Evolutionary conservation across 2,113 vertebrate species (phyloP).

Genomic region (Cichladusa arquata): DNA sequence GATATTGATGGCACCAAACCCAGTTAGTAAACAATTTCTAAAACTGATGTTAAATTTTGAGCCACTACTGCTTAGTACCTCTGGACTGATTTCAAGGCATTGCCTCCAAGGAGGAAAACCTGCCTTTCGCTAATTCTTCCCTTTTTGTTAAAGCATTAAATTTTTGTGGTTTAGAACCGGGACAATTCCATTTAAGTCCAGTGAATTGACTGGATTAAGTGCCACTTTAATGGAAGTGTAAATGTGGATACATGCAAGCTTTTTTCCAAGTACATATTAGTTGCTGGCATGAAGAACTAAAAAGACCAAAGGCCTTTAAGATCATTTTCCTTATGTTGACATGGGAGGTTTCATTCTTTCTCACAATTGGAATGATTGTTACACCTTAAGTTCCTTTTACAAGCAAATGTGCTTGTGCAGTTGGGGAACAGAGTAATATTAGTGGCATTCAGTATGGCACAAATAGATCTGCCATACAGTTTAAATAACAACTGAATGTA

Average conservation of each 20-base stretch:
- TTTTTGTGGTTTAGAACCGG: neutral
- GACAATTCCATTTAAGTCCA: neutral
- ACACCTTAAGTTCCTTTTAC: neutral
- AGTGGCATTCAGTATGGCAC: neutral
- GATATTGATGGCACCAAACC: neutral
- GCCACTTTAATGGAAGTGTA: neutral
- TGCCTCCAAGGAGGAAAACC: neutral
- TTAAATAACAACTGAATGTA: neutral
- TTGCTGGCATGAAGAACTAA: neutral
- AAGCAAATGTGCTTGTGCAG: neutral
- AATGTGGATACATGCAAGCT: neutral
- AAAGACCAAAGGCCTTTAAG: neutral
- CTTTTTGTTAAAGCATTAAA: neutral
- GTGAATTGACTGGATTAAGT: neutral
- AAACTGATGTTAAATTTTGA: neutral
- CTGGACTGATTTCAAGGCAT: neutral
- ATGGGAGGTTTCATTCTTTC: neutral
- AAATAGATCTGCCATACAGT: neutral
- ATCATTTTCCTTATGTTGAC: neutral
- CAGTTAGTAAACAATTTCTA: neutral
- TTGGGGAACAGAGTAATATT: neutral
- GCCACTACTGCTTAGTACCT: neutral
- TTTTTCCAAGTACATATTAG: neutral
- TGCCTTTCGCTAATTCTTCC: neutral
- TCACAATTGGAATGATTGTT: neutral